Conservation (phyloP, 1,140 invertebrate genomes). For the Steinernema feltiae region DNA sequence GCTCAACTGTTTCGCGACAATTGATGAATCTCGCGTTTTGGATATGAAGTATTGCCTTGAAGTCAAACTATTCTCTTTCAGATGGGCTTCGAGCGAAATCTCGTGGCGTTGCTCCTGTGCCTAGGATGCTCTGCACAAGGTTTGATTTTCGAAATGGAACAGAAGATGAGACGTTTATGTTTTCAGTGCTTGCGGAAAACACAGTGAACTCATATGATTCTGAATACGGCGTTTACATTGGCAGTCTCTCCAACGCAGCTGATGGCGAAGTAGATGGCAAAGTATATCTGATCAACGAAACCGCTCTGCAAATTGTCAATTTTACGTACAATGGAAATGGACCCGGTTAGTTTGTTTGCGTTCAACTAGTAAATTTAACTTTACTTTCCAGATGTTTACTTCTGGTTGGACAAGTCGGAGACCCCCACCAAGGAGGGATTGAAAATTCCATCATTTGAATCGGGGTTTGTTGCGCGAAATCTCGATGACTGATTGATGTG, state of each 20-base stretch:
- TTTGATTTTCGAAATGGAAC: neutral
- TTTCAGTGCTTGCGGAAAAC: neutral
- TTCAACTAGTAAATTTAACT: neutral
- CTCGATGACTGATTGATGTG: slow-evolving; percentile 14
- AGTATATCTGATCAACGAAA: slow-evolving; percentile 46
- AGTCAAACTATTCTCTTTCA: neutral
- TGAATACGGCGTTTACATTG: slow-evolving; percentile 37
- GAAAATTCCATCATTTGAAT: slow-evolving; percentile 56
- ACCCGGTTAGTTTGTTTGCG: slow-evolving; percentile 21
- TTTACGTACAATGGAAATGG: slow-evolving; percentile 44
- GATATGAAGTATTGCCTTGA: neutral
- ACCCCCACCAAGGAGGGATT: slow-evolving; percentile 50
- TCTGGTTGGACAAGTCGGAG: slow-evolving; percentile 52
- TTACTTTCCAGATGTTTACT: slow-evolving; percentile 51
- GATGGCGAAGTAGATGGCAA: slow-evolving; percentile 38
- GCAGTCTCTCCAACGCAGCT: slow-evolving; percentile 27
- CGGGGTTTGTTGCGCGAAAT: slow-evolving; percentile 34
- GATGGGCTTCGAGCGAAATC: neutral
- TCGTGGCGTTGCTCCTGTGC: neutral
- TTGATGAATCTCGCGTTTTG: neutral
- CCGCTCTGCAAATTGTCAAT: slow-evolving; percentile 44
- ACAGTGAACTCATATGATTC: slow-evolving; percentile 24
- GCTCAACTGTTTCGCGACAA: too few relatives aligned
- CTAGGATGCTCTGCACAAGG: neutral
- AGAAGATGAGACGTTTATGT: neutral